Base-by-base conservation (phyloP, 2,797 vertebrate genomes). In the Etheostoma nigrum region DNA sequence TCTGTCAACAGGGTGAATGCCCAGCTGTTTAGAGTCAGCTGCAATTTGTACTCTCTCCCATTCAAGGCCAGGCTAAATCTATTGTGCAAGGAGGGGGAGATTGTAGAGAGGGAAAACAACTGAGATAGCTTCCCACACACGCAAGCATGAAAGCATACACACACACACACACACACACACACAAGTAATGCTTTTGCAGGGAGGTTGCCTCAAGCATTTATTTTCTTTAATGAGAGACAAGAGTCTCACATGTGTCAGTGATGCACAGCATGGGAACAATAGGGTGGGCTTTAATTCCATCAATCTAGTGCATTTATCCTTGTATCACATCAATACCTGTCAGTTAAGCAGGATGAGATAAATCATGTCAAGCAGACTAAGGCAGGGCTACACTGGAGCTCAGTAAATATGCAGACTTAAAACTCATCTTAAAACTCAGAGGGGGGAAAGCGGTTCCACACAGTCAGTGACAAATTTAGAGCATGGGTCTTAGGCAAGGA, bases 171-270 rank as follows among this genome's bases (percentile, higher is more conserved):
- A 59, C 78, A 57, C 61, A 77, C 36, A 25, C 70, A 42, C 60
- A 53, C 61, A 23, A 71, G 64, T 69, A 71, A 84, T 78, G 78
- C 78, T 86, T 84, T 86, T 76, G 86, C 82, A 86, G 80, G 66
- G 80, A 90, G 77, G 88, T 86, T 60, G 92, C 92, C 91, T 90
- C 83, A 85, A 93, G 92, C 93, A 82, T 92, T 91, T 92, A 92
- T 90, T 89, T 91, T 85, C 88, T 93, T 90, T 95, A 95, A 95
- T 93, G 93, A 95, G 94, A 93, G 92, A 93, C 90, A 91, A 64
- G 87, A 94, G 92, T 90, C 91, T 91, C 89, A 86, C 91, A 92
- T 92, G 92, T 92, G 92, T 93, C 94, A 91, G 89, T 79, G 86
- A 90, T 88, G 91, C 92, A 91, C 89, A 88, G 89, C 87, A 89